Evolutionary conservation across 1,140 invertebrate species (phyloP), one percentile per base, ranked within the genome.

Genomic region (Conopomorpha cramerella): DNA sequence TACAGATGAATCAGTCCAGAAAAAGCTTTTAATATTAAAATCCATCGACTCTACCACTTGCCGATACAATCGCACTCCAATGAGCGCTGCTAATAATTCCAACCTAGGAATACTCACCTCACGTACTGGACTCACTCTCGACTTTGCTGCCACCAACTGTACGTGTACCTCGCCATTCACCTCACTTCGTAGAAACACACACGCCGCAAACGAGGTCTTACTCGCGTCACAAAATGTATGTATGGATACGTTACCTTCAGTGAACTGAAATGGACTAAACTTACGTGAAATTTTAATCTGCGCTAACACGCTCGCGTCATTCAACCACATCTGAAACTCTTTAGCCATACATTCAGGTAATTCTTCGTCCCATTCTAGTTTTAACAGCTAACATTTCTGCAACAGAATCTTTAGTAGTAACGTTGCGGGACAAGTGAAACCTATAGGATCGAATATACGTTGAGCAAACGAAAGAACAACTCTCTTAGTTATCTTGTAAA

Each of bases 391-490:
- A 7, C 15, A 13, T 34, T 36, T 16, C 19, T 45, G 43, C 32
- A 39, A 18, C 12, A 45, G 23, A 17, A 40, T 8, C 14, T 30
- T 36, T 1, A 38, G 38, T 7, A 37, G 17, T 15, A 45, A 14
- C 4, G 31, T 45, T 12, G 18, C 38, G 25, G 43, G 30, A 27
- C 12, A 34, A 2, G 18, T 18, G 15, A 34, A 25, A 0, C 43
- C 43, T 2, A 45, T 10, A 7, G 43, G 43, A 23, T 45, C 43
- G 26, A 34, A 45, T 8, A 45, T 38, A 8, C 18, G 27, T 30
- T 45, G 43, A 6, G 38, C 27, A 1, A 40, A 3, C 16, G 41
- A 43, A 16, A 43, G 15, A 8, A 43, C 16, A 12, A 15, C 16
- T 31, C 35, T 43, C 34, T 43, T 43, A 6, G 41, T 38, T 8